Conservation (phyloP, 2,888 invertebrate species). For the Eupithecia pulchellata region DNA sequence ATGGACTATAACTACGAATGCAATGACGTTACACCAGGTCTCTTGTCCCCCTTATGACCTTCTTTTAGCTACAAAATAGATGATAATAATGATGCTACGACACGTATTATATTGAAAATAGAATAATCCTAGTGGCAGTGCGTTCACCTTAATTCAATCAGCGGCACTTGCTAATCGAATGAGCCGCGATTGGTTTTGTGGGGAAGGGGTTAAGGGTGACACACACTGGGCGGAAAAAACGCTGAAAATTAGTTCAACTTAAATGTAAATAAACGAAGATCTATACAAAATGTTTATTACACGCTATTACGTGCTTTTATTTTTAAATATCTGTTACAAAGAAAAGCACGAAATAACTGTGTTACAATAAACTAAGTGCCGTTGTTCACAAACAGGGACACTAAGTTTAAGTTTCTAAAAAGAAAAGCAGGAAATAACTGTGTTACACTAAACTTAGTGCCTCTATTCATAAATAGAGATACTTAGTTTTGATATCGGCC, state of each 20-base stretch:
- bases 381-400: no score
- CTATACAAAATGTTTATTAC: background rate
- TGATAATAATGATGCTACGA: background rate
- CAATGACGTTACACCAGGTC: background rate
- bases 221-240: constrained; percentile 56
- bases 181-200: constrained; percentile 74
- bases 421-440: no score
- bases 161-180: constrained; percentile 79
- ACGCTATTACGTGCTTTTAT: no score
- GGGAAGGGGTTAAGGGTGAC: constrained; percentile 63
- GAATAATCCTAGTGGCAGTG: constrained; percentile 43
- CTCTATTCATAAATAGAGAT: no score
- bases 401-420: no score
- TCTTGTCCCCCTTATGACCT: background rate
- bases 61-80: background rate
- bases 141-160: constrained; percentile 83
- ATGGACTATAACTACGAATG: background rate
- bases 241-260: constrained; percentile 22
- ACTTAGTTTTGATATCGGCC: background rate
- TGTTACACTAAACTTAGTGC: no score
- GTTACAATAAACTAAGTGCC: no score
- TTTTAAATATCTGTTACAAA: background rate
- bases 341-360: background rate
- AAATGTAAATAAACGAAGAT: background rate
- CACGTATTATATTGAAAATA: background rate